Evolutionary conservation across 2,888 invertebrate genomes (phyloP).

Genomic region (Isoperla grammatica): DNA sequence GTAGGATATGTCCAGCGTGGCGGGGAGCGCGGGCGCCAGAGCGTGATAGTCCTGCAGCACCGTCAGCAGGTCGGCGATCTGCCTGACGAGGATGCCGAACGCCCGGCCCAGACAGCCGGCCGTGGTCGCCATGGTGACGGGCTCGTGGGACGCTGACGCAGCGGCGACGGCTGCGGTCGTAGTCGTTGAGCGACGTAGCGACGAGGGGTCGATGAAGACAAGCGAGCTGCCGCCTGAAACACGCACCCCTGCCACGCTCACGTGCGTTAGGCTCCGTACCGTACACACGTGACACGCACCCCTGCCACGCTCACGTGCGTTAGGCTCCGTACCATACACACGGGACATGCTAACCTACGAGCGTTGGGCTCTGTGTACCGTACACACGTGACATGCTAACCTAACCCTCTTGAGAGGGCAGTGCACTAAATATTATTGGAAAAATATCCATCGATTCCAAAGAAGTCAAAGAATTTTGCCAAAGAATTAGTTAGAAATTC

Average conservation of each 20-base stretch:
- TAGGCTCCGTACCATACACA: too few relatives aligned
- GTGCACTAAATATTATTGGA: too few relatives aligned
- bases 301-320: too few relatives aligned
- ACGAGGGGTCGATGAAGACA: conserved; percentile 92
- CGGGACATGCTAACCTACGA: too few relatives aligned
- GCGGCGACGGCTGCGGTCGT: conserved; percentile 54
- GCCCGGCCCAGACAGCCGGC: conserved; percentile 87
- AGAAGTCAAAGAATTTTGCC: too few relatives aligned
- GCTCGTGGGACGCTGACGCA: conserved; percentile 64
- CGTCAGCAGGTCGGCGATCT: conserved; percentile 82
- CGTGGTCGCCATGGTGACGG: conserved; percentile 89
- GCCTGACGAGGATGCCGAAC: conserved; percentile 89
- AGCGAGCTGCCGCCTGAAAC: conserved; percentile 79
- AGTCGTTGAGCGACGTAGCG: conserved; percentile 70
- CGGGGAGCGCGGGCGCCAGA: conserved; percentile 59
- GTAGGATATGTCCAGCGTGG: conserved; percentile 68
- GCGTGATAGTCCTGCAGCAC: conserved; percentile 65
- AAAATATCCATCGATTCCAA: too few relatives aligned
- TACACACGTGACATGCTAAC: too few relatives aligned
- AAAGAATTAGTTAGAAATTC: too few relatives aligned
- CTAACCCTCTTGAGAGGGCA: too few relatives aligned
- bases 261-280: too few relatives aligned
- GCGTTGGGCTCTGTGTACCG: too few relatives aligned
- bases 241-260: conserved; percentile 53
- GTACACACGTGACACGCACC: too few relatives aligned